Evolutionary conservation across 1,140 invertebrate genomes (phyloP).

Genomic region (Eufriesea mexicana): DNA sequence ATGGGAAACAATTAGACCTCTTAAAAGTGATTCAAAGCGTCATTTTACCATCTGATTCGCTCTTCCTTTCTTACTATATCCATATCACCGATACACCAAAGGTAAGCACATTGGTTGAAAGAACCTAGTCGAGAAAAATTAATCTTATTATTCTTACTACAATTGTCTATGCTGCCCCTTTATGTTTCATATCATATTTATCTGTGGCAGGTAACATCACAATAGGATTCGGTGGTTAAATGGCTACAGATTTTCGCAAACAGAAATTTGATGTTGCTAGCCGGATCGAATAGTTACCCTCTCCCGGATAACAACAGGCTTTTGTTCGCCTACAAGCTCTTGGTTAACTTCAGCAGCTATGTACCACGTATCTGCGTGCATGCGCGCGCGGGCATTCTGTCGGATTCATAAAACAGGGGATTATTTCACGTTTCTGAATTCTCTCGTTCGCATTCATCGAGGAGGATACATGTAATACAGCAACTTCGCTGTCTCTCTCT

Average conservation of each 20-base stretch:
- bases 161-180: neutral
- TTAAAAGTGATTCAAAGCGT: constrained; percentile 43
- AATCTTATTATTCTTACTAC: constrained; percentile 16
- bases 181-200: constrained; percentile 18
- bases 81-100: neutral
- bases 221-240: constrained; percentile 10
- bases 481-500: neutral
- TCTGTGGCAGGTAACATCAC: neutral
- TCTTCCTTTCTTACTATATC: neutral
- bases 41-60: neutral
- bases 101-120: constrained; percentile 1
- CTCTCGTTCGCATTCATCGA: constrained; percentile 24
- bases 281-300: constrained; percentile 61
- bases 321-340: constrained; percentile 62
- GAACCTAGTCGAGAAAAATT: constrained; percentile 13
- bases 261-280: constrained; percentile 55
- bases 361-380: constrained; percentile 20
- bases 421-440: constrained; percentile 61
- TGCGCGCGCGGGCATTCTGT: neutral
- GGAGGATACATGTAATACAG: neutral
- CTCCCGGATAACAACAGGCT: constrained; percentile 60
- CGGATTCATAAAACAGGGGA: constrained; percentile 45
- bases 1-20: constrained; percentile 53
- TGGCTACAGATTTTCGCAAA: constrained; percentile 34
- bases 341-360: constrained; percentile 54